Evolutionary conservation across 2,113 vertebrate species (phyloP), one percentile per base, ranked within the genome.

Genomic region (Pelusios castaneus): DNA sequence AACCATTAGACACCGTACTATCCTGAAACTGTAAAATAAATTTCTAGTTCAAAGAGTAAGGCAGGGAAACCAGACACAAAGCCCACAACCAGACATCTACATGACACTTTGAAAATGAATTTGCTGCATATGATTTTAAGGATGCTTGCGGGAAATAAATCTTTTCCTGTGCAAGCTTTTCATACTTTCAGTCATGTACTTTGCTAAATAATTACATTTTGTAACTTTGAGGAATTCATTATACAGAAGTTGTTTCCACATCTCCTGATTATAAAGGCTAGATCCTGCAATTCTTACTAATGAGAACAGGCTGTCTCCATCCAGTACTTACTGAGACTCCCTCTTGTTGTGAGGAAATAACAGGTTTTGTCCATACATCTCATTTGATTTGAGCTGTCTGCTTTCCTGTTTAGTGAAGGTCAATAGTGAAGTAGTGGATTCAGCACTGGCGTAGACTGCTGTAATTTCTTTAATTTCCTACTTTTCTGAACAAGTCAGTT

Each of bases 131-230:
- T 41, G 86, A 95, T 93, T 95, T 94, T 80, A 93, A 54, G 76
- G 80, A 70, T 92, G 95, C 89, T 88, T 88, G 88, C 95, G 91
- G 92, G 84, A 96, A 75, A 94, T 83, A 93, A 91, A 95, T 91
- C 82, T 94, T 22, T 1, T 96, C 92, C 90, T 95, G 56, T 52
- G 95, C 80, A 25, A 81, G 93, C 87, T 93, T 96, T 95, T 92
- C 86, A 89, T 90, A 87, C 77, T 79, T 94, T 82, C 89, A 95
- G 86, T 95, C 93, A 93, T 93, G 86, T 47, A 91, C 84, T 83
- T 90, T 85, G 89, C 93, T 92, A 82, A 97, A 93, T 95, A 94
- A 97, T 94, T 88, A 89, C 41, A 77, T 91, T 97, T 93, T 82
- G 73, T 16, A 45, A 45, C 88, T 85, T 92, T 95, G 92, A 94